These are phyloP conservation scores for Mus caroli DNA, from an alignment of 2,797 vertebrate species.

Conservation along the genomic window DNA sequence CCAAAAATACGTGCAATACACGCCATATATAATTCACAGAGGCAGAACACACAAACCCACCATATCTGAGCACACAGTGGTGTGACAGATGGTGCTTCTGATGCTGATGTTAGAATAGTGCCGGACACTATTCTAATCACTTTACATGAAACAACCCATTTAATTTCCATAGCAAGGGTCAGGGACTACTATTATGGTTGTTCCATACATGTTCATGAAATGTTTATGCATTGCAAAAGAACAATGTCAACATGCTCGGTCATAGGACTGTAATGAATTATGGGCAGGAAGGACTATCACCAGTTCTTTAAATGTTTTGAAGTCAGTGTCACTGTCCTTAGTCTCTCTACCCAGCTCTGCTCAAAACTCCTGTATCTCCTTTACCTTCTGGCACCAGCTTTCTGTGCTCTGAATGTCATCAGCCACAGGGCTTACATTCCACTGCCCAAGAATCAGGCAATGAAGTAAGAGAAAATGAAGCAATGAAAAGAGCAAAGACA, in stretches of 20 bases:
- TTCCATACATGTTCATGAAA: neutral
- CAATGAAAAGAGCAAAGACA: neutral
- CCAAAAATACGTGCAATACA: neutral
- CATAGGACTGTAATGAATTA: neutral
- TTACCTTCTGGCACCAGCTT: neutral
- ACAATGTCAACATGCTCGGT: neutral
- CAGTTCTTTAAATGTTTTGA: neutral
- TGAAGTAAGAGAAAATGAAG: neutral
- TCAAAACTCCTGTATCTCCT: neutral
- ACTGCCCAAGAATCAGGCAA: neutral
- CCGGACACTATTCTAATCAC: neutral
- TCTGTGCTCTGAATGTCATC: neutral
- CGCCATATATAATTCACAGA: neutral
- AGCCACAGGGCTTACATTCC: neutral
- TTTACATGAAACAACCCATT: neutral
- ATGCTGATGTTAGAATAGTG: too few relatives aligned
- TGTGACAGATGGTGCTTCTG: neutral
- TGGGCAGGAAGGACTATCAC: neutral
- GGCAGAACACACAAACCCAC: neutral
- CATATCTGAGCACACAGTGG: neutral
- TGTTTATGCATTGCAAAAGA: neutral
- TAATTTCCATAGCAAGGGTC: neutral
- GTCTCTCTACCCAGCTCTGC: neutral
- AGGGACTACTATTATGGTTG: neutral
- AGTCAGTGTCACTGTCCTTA: neutral